These are phyloP conservation scores for Geopemphigus sp. DNA, from an alignment of 1,140 invertebrate genomes.

Conservation along the genomic window DNA sequence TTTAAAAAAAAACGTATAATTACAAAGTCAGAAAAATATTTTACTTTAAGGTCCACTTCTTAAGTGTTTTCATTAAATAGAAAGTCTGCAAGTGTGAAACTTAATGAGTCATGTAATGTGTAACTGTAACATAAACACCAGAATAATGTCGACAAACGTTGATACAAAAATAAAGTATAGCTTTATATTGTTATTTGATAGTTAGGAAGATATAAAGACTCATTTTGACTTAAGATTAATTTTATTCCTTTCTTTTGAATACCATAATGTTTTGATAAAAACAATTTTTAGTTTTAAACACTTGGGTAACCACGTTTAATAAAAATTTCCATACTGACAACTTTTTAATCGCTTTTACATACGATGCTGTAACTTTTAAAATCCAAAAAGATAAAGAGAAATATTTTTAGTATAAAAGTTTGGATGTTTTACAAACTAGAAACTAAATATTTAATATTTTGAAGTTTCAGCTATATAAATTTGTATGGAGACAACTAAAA, in stretches of 20 bases:
- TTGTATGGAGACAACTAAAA: constrained; percentile 7
- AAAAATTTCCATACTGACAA: constrained; percentile 8
- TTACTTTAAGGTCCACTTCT: not conserved
- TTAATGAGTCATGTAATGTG: constrained; percentile 17
- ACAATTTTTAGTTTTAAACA: not conserved
- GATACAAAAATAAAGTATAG: not conserved
- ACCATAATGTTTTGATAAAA: not conserved
- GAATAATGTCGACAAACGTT: not conserved
- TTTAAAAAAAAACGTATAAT: constrained; percentile 1
- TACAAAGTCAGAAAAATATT: not conserved
- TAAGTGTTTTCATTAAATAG: constrained; percentile 22
- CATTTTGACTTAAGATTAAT: not conserved
- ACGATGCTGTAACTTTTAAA: constrained; percentile 9
- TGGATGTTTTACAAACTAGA: constrained; percentile 3
- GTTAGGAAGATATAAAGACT: not conserved
- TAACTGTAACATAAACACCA: constrained; percentile 13
- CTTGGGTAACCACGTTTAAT: not conserved
- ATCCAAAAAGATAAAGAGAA: not conserved
- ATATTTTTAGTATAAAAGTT: constrained; percentile 3
- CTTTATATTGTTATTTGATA: constrained; percentile 29
- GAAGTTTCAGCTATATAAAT: constrained; percentile 13
- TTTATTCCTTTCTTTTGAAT: not conserved
- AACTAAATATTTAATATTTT: not conserved
- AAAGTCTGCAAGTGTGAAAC: not conserved
- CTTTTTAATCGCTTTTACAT: not conserved